phyloP scores from a whole-genome alignment of 2,888 invertebrate genomes.

The Drosophila macrothrix region DNA sequence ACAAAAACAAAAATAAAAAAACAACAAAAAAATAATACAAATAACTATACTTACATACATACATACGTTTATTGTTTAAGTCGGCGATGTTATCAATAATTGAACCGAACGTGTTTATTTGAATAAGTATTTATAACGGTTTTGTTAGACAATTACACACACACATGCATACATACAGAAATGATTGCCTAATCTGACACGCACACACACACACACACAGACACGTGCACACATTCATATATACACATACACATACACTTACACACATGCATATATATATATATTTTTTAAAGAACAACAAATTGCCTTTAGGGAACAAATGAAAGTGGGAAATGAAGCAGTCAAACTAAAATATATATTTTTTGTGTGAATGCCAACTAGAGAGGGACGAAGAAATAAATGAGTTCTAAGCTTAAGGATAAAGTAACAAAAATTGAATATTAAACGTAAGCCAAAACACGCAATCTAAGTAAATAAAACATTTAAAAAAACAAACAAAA shows the following conservation, averaged over 20 bases:
- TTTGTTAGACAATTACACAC: slow-evolving; percentile 27
- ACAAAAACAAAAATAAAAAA: background rate
- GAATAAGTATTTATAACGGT: slow-evolving; percentile 1
- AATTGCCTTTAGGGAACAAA: slow-evolving; percentile 77
- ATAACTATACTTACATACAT: background rate
- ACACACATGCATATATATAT: slow-evolving; percentile 13
- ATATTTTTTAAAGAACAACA: slow-evolving; percentile 30
- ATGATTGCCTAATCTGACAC: slow-evolving; percentile 2
- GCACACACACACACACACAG: background rate
- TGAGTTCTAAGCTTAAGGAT: slow-evolving; percentile 39
- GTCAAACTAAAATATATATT: slow-evolving; percentile 45
- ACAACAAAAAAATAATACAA: background rate
- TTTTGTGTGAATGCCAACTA: slow-evolving; percentile 46
- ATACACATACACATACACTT: background rate
- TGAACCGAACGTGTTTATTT: slow-evolving; percentile 33
- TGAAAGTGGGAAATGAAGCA: slow-evolving; percentile 33
- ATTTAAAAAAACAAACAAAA: slow-evolving; percentile 2
- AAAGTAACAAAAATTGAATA: slow-evolving; percentile 34
- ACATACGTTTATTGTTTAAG: slow-evolving; percentile 23
- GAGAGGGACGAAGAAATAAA: slow-evolving; percentile 12
- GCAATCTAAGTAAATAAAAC: slow-evolving; percentile 39
- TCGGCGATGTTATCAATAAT: slow-evolving; percentile 26
- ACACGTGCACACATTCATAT: slow-evolving; percentile 19
- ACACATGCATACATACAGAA: slow-evolving; percentile 12
- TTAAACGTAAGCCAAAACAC: slow-evolving; percentile 61